Evolutionary conservation across 2,113 vertebrate genomes (phyloP).

Genomic region (Numenius arquata): DNA sequence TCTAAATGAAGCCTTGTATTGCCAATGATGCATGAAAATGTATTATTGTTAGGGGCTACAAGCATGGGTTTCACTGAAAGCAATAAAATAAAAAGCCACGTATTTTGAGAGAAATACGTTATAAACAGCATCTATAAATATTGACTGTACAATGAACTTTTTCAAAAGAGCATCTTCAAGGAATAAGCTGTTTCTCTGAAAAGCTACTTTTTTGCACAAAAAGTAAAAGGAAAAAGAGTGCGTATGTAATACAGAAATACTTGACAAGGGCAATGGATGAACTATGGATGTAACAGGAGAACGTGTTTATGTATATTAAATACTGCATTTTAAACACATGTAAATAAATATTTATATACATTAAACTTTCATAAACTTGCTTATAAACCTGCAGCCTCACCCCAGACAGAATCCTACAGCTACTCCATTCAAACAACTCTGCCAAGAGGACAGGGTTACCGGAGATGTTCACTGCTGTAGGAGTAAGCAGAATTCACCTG

Average conservation of each 20-base stretch:
- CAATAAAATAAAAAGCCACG: background rate
- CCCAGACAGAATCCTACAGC: background rate
- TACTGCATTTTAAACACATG: background rate
- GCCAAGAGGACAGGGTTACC: background rate
- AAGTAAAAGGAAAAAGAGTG: background rate
- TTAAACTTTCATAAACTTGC: background rate
- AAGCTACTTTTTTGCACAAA: background rate
- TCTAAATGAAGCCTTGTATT: conserved; percentile 30
- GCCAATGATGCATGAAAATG: conserved; percentile 52
- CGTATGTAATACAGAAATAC: background rate
- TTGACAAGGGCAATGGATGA: background rate
- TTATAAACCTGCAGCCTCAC: background rate
- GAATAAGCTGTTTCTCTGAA: background rate
- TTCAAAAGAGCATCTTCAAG: background rate
- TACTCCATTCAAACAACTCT: background rate
- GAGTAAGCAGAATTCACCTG: background rate
- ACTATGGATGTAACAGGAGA: background rate
- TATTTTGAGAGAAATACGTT: conserved; percentile 1
- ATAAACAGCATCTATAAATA: background rate
- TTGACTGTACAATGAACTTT: background rate
- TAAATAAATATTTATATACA: background rate
- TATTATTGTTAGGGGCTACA: conserved; percentile 24
- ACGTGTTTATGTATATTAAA: background rate
- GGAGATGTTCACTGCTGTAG: background rate
- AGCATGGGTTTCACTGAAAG: background rate